A percentile compares a stretch with the other conserved stretches of the same genome.
These are phyloP conservation scores for Ptilonorhynchus violaceus DNA, from an alignment of 2,113 vertebrate species.

Conservation along the genomic window DNA sequence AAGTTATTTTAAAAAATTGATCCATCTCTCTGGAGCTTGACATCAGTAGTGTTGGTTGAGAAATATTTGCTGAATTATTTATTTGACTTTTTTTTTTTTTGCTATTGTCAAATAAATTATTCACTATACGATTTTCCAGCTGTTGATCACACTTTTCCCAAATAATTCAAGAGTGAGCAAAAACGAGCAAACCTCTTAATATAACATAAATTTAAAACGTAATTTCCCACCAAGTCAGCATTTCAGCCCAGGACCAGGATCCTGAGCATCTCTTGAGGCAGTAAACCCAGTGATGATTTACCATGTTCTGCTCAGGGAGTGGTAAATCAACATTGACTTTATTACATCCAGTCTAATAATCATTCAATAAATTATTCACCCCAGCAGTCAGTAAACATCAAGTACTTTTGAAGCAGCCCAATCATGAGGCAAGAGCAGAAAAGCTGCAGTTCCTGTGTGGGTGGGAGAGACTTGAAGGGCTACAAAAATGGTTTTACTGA, in stretches of 20 bases:
- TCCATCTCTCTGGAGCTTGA: background rate
- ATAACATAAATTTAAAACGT: background rate
- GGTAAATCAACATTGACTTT: constrained; percentile 2
- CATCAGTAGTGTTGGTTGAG: background rate
- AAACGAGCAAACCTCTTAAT: background rate
- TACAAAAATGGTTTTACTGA: background rate
- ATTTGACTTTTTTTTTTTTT: background rate
- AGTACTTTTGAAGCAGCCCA: background rate
- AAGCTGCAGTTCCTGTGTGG: background rate
- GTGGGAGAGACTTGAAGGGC: background rate
- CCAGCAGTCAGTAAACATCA: background rate
- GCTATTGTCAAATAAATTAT: constrained; percentile 41
- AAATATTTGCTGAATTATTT: constrained; percentile 49
- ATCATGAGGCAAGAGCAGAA: background rate
- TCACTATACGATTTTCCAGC: background rate
- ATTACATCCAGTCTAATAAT: background rate
- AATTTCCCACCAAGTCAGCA: background rate
- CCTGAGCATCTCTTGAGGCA: background rate
- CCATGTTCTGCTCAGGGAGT: background rate
- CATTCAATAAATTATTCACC: constrained; percentile 12
- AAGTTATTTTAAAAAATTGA: constrained; percentile 29
- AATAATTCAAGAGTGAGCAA: background rate
- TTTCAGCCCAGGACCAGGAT: background rate
- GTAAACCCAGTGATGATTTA: background rate
- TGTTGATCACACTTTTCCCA: background rate